These are phyloP conservation scores for Nemotelus nigrinus DNA, from an alignment of 2,888 invertebrate species.

Conservation along the genomic window DNA sequence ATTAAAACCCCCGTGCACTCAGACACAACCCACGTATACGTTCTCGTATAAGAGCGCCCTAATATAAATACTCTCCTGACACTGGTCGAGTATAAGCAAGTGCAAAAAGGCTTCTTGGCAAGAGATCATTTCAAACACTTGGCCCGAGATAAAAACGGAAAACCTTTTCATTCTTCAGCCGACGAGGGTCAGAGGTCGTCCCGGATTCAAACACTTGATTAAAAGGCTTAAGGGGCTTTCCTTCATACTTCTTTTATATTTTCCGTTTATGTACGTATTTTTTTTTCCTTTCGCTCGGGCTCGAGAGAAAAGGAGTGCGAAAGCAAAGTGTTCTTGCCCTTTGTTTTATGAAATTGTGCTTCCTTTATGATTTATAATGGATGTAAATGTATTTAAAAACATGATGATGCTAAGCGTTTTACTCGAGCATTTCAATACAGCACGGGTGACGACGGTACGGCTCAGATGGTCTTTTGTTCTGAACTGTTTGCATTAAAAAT, in stretches of 20 bases:
- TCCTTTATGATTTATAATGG: slow-evolving; percentile 42
- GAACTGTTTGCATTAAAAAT: slow-evolving; percentile 33
- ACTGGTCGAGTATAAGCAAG: slow-evolving; percentile 1
- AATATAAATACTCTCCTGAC: slow-evolving; percentile 5
- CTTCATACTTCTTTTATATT: not conserved
- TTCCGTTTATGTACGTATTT: not conserved
- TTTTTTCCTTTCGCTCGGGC: slow-evolving; percentile 9
- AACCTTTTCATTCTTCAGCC: slow-evolving; percentile 30
- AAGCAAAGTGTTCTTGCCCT: slow-evolving; percentile 28
- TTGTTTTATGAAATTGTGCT: slow-evolving; percentile 33
- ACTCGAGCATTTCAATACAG: slow-evolving; percentile 26
- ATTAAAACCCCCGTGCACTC: slow-evolving; percentile 21
- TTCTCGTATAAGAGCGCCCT: not conserved
- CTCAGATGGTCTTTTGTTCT: slow-evolving; percentile 32
- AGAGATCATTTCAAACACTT: slow-evolving; percentile 43
- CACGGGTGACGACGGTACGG: slow-evolving; percentile 18
- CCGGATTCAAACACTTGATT: slow-evolving; percentile 44
- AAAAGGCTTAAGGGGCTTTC: slow-evolving; percentile 42
- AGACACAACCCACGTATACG: not conserved
- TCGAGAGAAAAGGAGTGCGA: not conserved
- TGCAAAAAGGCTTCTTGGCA: slow-evolving; percentile 22
- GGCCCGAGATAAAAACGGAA: slow-evolving; percentile 37
- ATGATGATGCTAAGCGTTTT: slow-evolving; percentile 39
- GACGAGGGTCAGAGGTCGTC: slow-evolving; percentile 35
- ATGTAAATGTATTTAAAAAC: slow-evolving; percentile 41